Conservation (phyloP, 2,888 invertebrate genomes). For the Apodemia duryi region DNA sequence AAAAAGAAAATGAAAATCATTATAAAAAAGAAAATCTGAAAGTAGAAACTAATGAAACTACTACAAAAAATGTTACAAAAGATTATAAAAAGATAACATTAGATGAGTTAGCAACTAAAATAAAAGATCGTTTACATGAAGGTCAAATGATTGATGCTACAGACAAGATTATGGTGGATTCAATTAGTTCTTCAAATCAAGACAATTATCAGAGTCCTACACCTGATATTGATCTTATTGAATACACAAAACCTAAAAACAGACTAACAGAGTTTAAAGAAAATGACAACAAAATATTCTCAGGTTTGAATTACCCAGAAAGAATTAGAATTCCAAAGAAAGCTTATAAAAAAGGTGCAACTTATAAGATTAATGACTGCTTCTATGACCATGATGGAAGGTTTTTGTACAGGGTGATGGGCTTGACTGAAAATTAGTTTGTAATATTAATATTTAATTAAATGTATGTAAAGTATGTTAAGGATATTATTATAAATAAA, state of each 20-base stretch:
- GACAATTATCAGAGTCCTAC: constrained; percentile 32
- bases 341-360: constrained; percentile 80
- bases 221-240: constrained; percentile 44
- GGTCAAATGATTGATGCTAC: constrained; percentile 50
- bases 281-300: constrained; percentile 38
- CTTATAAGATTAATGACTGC: constrained; percentile 87
- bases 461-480: neutral
- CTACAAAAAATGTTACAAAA: constrained; percentile 29
- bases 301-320: constrained; percentile 71
- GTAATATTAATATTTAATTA: constrained; percentile 11
- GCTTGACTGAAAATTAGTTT: constrained; percentile 66
- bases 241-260: constrained; percentile 34
- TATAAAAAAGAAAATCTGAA: constrained; percentile 34
- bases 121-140: constrained; percentile 51
- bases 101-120: constrained; percentile 54
- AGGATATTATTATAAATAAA: constrained; percentile 50
- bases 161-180: constrained; percentile 55
- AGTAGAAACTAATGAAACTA: constrained; percentile 21
- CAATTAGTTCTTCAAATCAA: constrained; percentile 35
- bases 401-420: constrained; percentile 89
- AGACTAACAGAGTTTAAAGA: constrained; percentile 42
- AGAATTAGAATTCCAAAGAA: constrained; percentile 85
- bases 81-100: constrained; percentile 52
- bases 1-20: constrained; percentile 29
- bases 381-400: constrained; percentile 90